Base-by-base conservation (phyloP, 2,888 invertebrate species). In the Rhagium mordax region DNA sequence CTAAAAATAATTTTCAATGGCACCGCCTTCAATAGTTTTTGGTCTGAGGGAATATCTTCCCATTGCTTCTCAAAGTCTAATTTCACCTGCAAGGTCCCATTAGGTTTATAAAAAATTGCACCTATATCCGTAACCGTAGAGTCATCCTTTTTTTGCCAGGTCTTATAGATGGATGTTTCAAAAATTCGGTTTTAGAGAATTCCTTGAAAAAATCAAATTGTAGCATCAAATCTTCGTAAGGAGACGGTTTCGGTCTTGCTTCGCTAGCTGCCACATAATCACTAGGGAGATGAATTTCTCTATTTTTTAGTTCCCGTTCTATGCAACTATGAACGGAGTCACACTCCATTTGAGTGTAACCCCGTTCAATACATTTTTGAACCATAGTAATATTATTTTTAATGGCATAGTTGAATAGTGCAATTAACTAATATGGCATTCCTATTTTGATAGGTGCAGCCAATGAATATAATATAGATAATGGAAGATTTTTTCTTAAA, bases 281-380 rank as follows among this genome's bases (percentile, higher is more conserved):
- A 27, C 57, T 57, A 13, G 57, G 24, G 4, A 29, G 24, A 16
- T 59, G 55, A 67, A 55, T 67, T 55, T 55, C 53, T 13, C 57
- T 16, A 55, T 67, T 53, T 57, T 57, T 67, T 10, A 67, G 29
- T 41, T 67, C 57, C 4, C 67, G 18, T 57, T 67, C 67, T 33
- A 67, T 67, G 47, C 67, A 67, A 41, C 67, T 67, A 47, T 67
- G 55, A 13, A 68, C 59, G 13, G 59, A 68, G n/a, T 59, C 68
- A 13, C 57, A 20, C 47, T 68, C 68, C 68, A 68, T 68, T 68
- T 68, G 59, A 27, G 57, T 49, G 48, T 59, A 48, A 13, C 59
- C 55, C 33, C 49, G 48, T 48, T 70, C 62, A 21, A 61, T 18
- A 53, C 20, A 51, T 21, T 16, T 59, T 33, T 51, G 33, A n/a